A percentile compares a stretch with the other conserved stretches of the same genome.
These are phyloP conservation scores for Drosophila novamexicana DNA, from an alignment of 1,140 invertebrate genomes.

Conservation along the genomic window DNA sequence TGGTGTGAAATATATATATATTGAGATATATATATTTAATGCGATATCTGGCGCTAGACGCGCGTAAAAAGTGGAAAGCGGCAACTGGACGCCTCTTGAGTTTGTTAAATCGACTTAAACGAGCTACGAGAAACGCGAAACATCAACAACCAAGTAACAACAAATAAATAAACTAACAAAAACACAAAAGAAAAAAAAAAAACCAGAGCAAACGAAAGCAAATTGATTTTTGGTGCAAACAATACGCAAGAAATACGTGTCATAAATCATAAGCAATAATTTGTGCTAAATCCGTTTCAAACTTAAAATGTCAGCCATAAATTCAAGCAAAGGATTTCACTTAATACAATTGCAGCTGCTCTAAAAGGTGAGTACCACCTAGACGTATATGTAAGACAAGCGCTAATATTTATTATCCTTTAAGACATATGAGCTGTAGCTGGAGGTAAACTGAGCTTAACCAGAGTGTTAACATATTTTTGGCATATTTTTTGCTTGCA, in stretches of 20 bases:
- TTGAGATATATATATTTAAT: neutral
- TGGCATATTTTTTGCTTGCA: too few species aligned
- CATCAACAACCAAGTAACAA: slow-evolving; percentile 21
- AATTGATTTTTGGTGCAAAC: slow-evolving; percentile 37
- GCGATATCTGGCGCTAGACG: slow-evolving; percentile 8
- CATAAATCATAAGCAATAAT: slow-evolving; percentile 36
- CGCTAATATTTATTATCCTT: neutral
- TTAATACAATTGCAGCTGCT: slow-evolving; percentile 41
- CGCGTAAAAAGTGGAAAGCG: slow-evolving; percentile 7
- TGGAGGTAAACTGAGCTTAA: too few species aligned
- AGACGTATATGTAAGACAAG: neutral
- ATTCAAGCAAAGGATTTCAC: slow-evolving; percentile 57
- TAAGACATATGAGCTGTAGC: neutral
- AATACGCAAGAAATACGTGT: slow-evolving; percentile 32
- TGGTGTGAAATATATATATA: slow-evolving; percentile 4
- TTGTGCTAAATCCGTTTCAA: slow-evolving; percentile 37
- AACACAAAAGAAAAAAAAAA: neutral
- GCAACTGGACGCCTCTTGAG: neutral
- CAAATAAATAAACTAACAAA: slow-evolving; percentile 14
- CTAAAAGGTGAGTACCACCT: slow-evolving; percentile 59
- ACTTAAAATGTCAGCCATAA: slow-evolving; percentile 52
- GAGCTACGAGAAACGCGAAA: slow-evolving; percentile 24
- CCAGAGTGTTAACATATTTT: too few species aligned
- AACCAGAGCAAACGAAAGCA: slow-evolving; percentile 5
- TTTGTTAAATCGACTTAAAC: slow-evolving; percentile 27